Evolutionary conservation across 1,140 invertebrate species (phyloP), one percentile per base, ranked within the genome.

Genomic region (Coptotermes formosanus): DNA sequence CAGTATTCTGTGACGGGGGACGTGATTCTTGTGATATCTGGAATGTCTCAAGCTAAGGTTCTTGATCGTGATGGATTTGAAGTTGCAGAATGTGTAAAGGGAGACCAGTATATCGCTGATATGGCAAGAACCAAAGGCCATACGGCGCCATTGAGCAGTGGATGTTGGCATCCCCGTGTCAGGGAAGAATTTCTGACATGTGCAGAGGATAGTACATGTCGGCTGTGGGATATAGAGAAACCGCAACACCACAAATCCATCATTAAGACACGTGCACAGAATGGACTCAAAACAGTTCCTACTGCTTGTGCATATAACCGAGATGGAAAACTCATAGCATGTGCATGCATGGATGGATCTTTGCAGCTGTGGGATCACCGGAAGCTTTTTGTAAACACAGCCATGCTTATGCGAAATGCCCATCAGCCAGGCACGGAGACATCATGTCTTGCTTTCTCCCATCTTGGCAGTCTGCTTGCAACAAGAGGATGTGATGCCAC

Each of bases 301-400:
- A 97, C 96, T 1, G 92, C 96, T 0, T 98, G 97, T 89, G 92
- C 92, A 3, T 98, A 96, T 89, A 97, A 94, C 86, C 92, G 96
- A 86, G 98, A 99, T 91, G 98, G 98, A 1, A 95, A 96, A 86
- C 93, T 96, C 0, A 94, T 99, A 32, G 96, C 96, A 0, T 96
- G 96, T 85, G 98, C 95, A 0, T 99, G 99, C 90, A 93, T 95
- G 45, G 99, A 99, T 91, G 99, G 99, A 3, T 99, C 97, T 0
- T 95, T 99, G 88, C 98, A 99, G 91, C 96, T 99, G 91, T 99
- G 98, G 98, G 99, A 99, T 90, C 95, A 97, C 84, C 93, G 98
- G 75, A 95, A 95, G 89, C 95, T 94, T 89, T 95, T 94, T 88
- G 95, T 96, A 0, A 98, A 97, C 89, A 97, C 97, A 0, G 93